A percentile compares a stretch with the other conserved stretches of the same genome.
Evolutionary conservation across 92 coral and sea anemone species (phyloP).

Genomic region (Scolanthus callimorphus): DNA sequence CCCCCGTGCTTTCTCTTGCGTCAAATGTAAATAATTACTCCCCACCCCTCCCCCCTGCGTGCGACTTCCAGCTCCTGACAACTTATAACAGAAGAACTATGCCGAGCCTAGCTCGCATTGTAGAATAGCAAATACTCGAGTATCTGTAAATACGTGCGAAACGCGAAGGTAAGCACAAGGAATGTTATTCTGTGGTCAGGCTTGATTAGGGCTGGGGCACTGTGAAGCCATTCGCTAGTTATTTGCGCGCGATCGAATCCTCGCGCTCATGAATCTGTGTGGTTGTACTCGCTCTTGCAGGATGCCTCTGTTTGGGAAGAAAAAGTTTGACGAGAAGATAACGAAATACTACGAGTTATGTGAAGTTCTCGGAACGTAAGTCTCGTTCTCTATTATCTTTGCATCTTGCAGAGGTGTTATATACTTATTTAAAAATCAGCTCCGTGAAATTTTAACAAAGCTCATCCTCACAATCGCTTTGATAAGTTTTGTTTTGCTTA

Average conservation of each 20-base stretch:
- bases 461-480: background rate
- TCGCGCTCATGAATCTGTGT: conserved; percentile 19
- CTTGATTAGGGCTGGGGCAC: background rate
- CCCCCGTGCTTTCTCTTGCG: background rate
- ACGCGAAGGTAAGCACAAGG: conserved; percentile 35
- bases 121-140: conserved; percentile 28
- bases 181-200: conserved; percentile 7
- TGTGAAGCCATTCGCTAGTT: background rate
- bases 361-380: conserved; percentile 97
- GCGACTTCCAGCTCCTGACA: conserved; percentile 9
- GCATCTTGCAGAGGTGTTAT: background rate
- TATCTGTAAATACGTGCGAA: conserved; percentile 30
- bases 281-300: conserved; percentile 64
- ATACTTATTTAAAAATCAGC: too few relatives aligned
- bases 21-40: background rate
- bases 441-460: background rate
- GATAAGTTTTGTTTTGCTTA: background rate
- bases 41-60: background rate
- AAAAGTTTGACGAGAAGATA: conserved; percentile 94
- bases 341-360: conserved; percentile 85
- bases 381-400: conserved; percentile 4
- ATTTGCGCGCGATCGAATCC: background rate
- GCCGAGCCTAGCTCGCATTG: conserved; percentile 5
- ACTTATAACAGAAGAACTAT: conserved; percentile 17
- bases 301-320: conserved; percentile 98